These are phyloP conservation scores for Idaea straminata DNA, from an alignment of 2,888 invertebrate species.

Conservation along the genomic window DNA sequence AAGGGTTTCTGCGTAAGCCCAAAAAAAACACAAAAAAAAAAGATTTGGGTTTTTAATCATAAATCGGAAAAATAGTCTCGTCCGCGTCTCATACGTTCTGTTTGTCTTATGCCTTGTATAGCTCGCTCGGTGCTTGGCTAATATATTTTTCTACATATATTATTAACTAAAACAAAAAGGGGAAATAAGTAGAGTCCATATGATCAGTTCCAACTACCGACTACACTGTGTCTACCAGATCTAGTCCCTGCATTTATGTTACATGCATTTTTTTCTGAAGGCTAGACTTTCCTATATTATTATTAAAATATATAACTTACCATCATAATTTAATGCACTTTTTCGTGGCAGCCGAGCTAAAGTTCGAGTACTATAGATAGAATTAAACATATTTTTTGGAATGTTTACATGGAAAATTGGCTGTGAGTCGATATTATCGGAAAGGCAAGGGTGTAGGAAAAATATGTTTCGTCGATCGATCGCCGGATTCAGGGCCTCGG, in stretches of 20 bases:
- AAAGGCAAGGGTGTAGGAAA: constrained; percentile 25
- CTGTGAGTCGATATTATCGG: constrained; percentile 64
- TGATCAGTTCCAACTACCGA: constrained; percentile 11
- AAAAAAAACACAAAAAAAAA: too few species aligned
- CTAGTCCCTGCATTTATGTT: constrained; percentile 55
- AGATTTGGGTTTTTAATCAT: too few species aligned
- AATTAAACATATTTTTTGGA: constrained; percentile 48
- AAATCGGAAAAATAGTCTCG: too few species aligned
- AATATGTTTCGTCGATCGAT: not conserved
- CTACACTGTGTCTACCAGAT: constrained; percentile 7
- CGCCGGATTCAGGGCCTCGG: not conserved
- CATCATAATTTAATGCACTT: not conserved
- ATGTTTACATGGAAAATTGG: constrained; percentile 55
- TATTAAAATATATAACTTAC: not conserved
- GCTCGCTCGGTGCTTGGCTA: constrained; percentile 60
- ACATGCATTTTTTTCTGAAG: constrained; percentile 27
- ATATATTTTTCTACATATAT: constrained; percentile 25
- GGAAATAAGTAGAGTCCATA: constrained; percentile 9
- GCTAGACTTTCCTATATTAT: constrained; percentile 8
- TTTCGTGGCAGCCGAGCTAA: constrained; percentile 6
- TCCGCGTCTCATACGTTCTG: too few species aligned
- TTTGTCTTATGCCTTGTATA: too few species aligned
- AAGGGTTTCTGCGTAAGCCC: too few species aligned
- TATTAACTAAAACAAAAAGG: not conserved
- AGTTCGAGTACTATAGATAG: constrained; percentile 6